Conservation (phyloP, 2,113 vertebrate species). For the Sterrhoptilus dennistouni region DNA sequence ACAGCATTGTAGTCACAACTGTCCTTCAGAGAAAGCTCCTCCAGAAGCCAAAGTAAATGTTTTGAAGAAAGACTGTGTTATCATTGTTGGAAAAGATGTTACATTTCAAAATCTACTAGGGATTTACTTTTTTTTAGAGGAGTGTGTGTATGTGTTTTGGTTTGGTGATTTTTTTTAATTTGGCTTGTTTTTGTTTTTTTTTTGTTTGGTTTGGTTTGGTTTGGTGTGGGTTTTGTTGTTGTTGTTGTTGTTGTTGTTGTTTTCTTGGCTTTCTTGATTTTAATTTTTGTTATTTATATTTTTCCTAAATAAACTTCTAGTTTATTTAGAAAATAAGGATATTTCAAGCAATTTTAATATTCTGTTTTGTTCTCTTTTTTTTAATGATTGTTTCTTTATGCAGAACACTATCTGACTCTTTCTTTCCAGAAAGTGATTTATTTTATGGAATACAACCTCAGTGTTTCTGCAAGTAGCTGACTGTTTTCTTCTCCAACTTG, state of each 20-base stretch:
- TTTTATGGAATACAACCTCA: background rate
- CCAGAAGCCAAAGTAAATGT: background rate
- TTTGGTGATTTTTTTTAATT: background rate
- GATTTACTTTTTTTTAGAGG: background rate
- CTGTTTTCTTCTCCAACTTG: background rate
- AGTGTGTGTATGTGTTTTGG: background rate
- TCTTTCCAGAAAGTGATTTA: background rate
- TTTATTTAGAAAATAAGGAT: background rate
- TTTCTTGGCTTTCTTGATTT: background rate
- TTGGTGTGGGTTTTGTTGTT: too few species aligned
- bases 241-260: too few species aligned
- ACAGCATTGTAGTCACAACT: background rate
- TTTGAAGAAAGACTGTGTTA: background rate
- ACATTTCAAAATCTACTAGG: background rate
- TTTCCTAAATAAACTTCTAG: background rate
- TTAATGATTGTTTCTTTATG: background rate
- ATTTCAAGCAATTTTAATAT: background rate
- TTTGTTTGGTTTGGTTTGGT: background rate
- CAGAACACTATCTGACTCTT: background rate
- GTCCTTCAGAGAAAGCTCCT: background rate
- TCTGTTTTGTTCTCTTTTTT: background rate
- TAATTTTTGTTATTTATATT: background rate
- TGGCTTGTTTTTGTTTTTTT: background rate
- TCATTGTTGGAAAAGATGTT: background rate
- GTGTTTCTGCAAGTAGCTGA: background rate